Conservation (phyloP, 2,113 vertebrate species). For the Mustela nigripes region DNA sequence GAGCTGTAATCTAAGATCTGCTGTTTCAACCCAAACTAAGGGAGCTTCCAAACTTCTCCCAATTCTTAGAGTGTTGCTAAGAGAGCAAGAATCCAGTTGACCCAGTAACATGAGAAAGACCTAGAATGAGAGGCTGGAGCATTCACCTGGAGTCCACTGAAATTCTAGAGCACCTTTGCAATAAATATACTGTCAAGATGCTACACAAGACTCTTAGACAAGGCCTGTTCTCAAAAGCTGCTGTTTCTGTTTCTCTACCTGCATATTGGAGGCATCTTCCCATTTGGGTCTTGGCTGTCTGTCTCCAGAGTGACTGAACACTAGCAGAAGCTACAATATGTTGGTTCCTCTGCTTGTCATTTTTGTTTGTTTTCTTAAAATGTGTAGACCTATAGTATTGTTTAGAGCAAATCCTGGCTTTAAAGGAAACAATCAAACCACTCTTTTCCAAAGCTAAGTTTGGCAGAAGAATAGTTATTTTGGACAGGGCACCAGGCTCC, state of each 20-base stretch:
- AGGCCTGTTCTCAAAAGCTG: not conserved
- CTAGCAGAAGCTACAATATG: conserved; percentile 19
- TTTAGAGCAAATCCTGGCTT: conserved; percentile 23
- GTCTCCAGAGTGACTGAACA: not conserved
- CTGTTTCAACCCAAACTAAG: not conserved
- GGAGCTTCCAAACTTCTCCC: not conserved
- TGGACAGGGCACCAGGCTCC: not conserved
- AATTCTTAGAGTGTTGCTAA: not conserved
- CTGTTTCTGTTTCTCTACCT: not conserved
- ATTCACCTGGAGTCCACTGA: not conserved
- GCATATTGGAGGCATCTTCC: not conserved
- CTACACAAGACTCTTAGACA: not conserved
- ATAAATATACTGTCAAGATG: not conserved
- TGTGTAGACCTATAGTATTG: not conserved
- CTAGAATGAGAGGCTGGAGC: not conserved
- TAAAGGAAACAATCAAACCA: not conserved
- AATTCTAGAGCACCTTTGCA: not conserved
- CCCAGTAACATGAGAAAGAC: not conserved
- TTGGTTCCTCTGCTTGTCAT: not conserved
- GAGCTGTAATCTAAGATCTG: not conserved
- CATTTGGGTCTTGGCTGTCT: not conserved
- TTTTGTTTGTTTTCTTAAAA: conserved; percentile 32
- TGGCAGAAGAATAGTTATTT: conserved; percentile 1
- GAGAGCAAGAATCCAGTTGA: conserved; percentile 2
- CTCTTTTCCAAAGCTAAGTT: conserved; percentile 36